These are phyloP conservation scores for Leucoraja erinaceus DNA, from an alignment of 2,113 vertebrate genomes.

Conservation along the genomic window DNA sequence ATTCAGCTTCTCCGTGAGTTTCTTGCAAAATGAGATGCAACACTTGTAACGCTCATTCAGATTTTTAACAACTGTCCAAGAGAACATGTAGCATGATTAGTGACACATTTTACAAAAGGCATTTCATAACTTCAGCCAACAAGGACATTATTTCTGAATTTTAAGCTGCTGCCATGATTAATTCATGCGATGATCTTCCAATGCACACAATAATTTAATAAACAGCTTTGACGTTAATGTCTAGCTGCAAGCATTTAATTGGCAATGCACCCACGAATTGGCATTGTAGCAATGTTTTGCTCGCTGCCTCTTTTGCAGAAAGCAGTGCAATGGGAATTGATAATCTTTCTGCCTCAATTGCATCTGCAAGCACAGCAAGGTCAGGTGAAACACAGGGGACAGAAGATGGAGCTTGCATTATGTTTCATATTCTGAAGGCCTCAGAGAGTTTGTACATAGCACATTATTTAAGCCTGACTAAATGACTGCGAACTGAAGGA, in stretches of 20 bases:
- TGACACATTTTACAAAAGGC: not conserved
- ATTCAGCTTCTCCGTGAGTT: slow-evolving; percentile 81
- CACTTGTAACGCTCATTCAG: slow-evolving; percentile 90
- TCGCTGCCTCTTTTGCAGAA: not conserved
- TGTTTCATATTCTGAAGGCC: not conserved
- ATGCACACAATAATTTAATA: not conserved
- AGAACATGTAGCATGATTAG: slow-evolving; percentile 10
- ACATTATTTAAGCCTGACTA: not conserved
- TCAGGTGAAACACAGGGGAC: not conserved
- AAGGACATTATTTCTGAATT: not conserved
- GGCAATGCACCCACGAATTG: not conserved
- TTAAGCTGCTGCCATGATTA: not conserved
- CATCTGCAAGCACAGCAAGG: not conserved
- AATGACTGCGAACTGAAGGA: not conserved
- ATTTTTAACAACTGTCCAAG: slow-evolving; percentile 76
- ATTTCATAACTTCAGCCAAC: not conserved
- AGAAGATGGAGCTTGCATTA: not conserved
- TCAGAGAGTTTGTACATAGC: not conserved
- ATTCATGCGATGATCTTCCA: no score
- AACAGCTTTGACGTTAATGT: not conserved
- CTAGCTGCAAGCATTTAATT: not conserved
- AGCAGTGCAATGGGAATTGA: slow-evolving; percentile 7
- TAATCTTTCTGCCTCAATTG: slow-evolving; percentile 10
- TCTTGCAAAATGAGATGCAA: slow-evolving; percentile 87
- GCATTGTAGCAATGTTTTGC: not conserved